phyloP scores from a whole-genome alignment of 2,113 vertebrate species.

The Panthera leo region DNA sequence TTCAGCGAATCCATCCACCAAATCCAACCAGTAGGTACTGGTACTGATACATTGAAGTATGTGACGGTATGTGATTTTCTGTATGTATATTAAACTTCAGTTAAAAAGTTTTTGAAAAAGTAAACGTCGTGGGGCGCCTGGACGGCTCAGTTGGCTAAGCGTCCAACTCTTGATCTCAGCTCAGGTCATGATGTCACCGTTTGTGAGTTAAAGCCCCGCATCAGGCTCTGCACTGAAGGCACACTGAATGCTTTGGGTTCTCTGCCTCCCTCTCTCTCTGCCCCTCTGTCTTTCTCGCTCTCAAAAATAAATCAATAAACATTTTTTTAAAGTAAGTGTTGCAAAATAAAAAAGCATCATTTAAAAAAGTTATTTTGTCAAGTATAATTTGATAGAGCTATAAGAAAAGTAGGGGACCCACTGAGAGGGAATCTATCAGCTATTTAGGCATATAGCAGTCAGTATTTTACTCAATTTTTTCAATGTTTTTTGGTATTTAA shows the following conservation, averaged over 20 bases:
- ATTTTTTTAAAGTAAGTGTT: background rate
- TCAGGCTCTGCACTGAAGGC: too few species aligned
- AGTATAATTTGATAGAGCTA: background rate
- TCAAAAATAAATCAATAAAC: too few species aligned
- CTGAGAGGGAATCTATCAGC: background rate
- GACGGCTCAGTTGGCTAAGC: too few species aligned
- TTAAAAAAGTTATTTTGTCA: background rate
- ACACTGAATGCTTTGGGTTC: too few species aligned
- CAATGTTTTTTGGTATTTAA: background rate
- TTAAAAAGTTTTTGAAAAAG: background rate
- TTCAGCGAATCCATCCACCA: background rate
- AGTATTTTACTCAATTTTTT: background rate
- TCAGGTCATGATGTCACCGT: too few species aligned
- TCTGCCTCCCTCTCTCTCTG: too few species aligned
- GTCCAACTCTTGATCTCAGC: too few species aligned
- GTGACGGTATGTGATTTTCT: background rate
- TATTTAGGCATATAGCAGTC: accelerated
- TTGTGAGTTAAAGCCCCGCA: too few species aligned
- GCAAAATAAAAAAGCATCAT: background rate
- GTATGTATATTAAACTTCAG: background rate
- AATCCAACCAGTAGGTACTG: too few species aligned
- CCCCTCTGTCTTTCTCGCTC: too few species aligned
- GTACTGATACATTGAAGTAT: background rate
- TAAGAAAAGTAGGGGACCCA: background rate
- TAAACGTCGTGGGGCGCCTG: background rate